These are phyloP conservation scores for Macrosteles quadrilineatus DNA, from an alignment of 1,140 invertebrate genomes.

Conservation along the genomic window DNA sequence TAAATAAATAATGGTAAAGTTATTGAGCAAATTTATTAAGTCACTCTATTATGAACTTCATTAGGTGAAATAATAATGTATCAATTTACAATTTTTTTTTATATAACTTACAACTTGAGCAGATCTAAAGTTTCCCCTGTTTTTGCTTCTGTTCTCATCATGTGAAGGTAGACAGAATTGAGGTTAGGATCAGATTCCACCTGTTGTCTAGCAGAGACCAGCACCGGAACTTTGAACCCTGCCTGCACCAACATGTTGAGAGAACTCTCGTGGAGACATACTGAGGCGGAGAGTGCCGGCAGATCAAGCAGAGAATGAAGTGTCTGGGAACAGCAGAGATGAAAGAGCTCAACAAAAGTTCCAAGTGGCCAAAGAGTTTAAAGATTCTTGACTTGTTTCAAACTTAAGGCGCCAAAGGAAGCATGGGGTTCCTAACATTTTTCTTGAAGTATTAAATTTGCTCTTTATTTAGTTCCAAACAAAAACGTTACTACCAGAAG, in stretches of 20 bases:
- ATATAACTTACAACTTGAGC: neutral
- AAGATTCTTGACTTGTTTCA: too few species aligned
- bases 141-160: neutral
- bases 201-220: neutral
- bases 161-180: conserved; percentile 7
- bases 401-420: too few species aligned
- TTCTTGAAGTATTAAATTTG: too few species aligned
- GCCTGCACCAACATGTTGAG: conserved; percentile 17
- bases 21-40: neutral
- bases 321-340: too few species aligned
- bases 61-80: neutral
- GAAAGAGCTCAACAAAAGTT: too few species aligned
- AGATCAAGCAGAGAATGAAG: conserved; percentile 35
- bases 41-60: neutral
- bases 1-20: neutral
- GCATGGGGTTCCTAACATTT: too few species aligned
- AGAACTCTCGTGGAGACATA: conserved; percentile 34
- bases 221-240: conserved; percentile 1
- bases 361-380: too few species aligned
- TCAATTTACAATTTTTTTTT: neutral
- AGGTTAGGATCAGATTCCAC: neutral
- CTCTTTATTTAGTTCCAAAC: too few species aligned
- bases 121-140: neutral
- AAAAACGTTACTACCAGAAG: too few species aligned
- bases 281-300: conserved; percentile 36